Conservation (phyloP, 2,113 vertebrate species). For the Pan troglodytes region NHGRI_mPanTro3-v2.1_pri NC_072418.2:59927501-59928000, state of each 20-base stretch:
- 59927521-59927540: too few relatives aligned
- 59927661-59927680: neutral
- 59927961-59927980: fast-evolving
- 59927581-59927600: neutral
- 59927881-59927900: neutral
- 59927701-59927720: neutral
- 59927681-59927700: neutral
- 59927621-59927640: neutral
- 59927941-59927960: neutral
- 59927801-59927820: neutral
- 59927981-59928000: too few relatives aligned
- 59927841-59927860: fast-evolving
- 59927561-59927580: fast-evolving
- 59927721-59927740: neutral
- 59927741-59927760: neutral
- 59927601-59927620: neutral
- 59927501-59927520: neutral
- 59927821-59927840: neutral
- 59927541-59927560: neutral
- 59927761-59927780: neutral
- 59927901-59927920: neutral
- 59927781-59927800: too few relatives aligned
- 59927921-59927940: neutral
- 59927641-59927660: neutral
- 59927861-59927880: neutral